Conservation (phyloP, 30 jellyfish, hydroid and myxozoan genomes). For the Morbakka virulenta region DNA sequence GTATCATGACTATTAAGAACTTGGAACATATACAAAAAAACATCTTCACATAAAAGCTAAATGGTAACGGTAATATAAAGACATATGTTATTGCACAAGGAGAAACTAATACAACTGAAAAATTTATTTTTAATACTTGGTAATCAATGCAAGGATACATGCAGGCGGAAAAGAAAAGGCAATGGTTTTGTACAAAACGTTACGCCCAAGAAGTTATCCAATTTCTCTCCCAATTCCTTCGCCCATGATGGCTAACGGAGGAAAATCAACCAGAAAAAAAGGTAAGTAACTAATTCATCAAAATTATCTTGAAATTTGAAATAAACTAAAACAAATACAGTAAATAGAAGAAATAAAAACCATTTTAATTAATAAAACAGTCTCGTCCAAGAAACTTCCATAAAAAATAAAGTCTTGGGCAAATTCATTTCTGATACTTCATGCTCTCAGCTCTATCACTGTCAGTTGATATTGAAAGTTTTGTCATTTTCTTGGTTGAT, state of each 20-base stretch:
- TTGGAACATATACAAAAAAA: no score
- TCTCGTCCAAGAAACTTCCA: no score
- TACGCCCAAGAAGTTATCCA: constrained; percentile 45
- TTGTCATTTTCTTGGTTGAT: no score
- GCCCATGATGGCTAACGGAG: constrained; percentile 69
- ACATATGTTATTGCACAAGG: not conserved
- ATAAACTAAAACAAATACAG: not conserved
- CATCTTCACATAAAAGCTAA: no score
- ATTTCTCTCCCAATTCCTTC: constrained; percentile 35
- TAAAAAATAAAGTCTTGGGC: no score
- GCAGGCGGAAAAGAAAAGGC: constrained; percentile 63
- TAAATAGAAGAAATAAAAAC: not conserved
- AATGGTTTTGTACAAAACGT: constrained; percentile 56
- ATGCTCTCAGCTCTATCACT: no score
- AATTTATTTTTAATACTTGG: not conserved
- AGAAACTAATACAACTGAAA: not conserved
- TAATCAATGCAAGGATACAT: constrained; percentile 86
- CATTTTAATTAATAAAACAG: no score
- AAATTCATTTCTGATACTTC: no score
- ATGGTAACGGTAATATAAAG: not conserved
- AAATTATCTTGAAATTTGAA: not conserved
- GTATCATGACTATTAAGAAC: no score
- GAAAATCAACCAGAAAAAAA: not conserved
- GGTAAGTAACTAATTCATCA: not conserved
- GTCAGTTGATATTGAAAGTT: no score